Evolutionary conservation across 2,797 vertebrate species (phyloP).

Genomic region (Acanthis flammea): DNA sequence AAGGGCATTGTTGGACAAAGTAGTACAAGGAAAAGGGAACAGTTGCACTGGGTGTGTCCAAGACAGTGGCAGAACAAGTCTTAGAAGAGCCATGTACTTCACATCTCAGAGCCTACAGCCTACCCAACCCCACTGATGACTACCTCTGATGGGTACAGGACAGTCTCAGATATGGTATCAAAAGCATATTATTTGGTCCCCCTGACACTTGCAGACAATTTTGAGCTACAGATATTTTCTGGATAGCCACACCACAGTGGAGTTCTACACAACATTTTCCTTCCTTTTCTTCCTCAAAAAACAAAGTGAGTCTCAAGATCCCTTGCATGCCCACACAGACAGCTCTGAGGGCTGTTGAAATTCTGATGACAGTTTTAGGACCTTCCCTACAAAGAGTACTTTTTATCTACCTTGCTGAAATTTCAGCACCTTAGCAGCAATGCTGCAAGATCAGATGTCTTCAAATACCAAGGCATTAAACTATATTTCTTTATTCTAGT

Average conservation of each 20-base stretch:
- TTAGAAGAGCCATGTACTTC: not conserved
- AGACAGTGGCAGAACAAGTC: not conserved
- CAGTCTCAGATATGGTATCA: not conserved
- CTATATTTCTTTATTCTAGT: not conserved
- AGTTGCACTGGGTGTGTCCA: not conserved
- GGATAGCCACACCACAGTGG: not conserved
- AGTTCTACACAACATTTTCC: not conserved
- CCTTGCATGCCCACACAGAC: not conserved
- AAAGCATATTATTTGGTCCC: not conserved
- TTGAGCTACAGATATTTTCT: not conserved
- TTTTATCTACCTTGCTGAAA: not conserved
- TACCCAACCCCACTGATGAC: no score
- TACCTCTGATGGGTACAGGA: not conserved
- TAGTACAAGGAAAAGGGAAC: not conserved
- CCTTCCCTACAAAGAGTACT: not conserved
- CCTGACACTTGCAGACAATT: not conserved
- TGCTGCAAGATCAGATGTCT: not conserved
- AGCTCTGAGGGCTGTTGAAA: not conserved
- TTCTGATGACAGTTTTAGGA: not conserved
- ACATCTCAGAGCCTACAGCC: not conserved
- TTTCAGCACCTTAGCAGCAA: not conserved
- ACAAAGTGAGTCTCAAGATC: not conserved
- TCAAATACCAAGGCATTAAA: not conserved
- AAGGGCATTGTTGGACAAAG: not conserved
- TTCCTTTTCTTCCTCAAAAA: not conserved